These are phyloP conservation scores for Bacillus rossius DNA, from an alignment of 1,140 invertebrate genomes.

Conservation along the genomic window DNA sequence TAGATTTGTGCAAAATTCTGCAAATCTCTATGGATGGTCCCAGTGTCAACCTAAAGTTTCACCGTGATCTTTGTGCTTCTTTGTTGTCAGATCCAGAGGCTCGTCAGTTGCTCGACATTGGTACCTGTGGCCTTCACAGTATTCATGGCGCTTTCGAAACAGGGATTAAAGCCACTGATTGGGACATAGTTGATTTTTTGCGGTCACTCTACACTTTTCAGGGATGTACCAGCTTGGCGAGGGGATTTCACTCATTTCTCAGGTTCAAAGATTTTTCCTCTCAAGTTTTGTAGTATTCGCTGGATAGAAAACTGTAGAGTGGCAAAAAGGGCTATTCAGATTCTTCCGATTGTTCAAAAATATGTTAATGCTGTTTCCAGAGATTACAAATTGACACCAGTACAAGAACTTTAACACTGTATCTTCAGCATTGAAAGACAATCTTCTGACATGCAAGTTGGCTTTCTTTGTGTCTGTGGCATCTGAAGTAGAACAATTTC, in stretches of 20 bases:
- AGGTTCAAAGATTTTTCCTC: constrained; percentile 7
- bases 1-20: constrained; percentile 7
- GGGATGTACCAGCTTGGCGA: constrained; percentile 11
- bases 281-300: background rate
- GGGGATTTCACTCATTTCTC: constrained; percentile 13
- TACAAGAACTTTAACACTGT: no score
- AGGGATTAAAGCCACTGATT: constrained; percentile 13
- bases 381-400: background rate
- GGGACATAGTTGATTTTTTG: constrained; percentile 13
- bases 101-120: constrained; percentile 17
- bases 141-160: constrained; percentile 20
- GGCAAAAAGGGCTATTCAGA: background rate
- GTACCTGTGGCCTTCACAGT: constrained; percentile 22
- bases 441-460: background rate
- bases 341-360: background rate
- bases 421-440: background rate
- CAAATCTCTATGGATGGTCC: constrained; percentile 17
- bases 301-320: constrained; percentile 17
- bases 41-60: constrained; percentile 21
- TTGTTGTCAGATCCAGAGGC: background rate
- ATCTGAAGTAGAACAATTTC: background rate
- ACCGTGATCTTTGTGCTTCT: no score
- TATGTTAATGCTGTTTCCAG: constrained; percentile 6
- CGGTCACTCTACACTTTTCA: constrained; percentile 15
- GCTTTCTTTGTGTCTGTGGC: background rate